phyloP scores from a whole-genome alignment of 2,797 vertebrate species.

The Artibeus jamaicensis region DNA sequence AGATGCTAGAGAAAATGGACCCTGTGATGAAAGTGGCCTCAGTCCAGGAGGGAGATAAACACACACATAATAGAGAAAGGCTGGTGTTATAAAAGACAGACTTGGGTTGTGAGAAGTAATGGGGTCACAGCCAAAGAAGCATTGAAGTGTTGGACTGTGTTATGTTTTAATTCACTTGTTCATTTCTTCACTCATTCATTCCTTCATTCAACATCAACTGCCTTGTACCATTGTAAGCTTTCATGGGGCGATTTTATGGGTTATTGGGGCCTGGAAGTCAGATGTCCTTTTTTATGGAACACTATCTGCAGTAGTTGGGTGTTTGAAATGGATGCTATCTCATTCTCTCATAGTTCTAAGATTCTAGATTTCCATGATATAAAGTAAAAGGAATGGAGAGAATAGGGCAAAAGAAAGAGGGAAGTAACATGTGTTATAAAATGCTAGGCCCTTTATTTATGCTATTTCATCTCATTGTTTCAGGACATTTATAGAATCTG shows the following conservation, averaged over 20 bases:
- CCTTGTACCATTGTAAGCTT: neutral
- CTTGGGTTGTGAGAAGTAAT: neutral
- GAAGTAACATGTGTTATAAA: neutral
- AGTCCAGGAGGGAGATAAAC: neutral
- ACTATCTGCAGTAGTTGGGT: neutral
- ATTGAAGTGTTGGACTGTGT: neutral
- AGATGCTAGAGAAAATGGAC: slow-evolving; percentile 10
- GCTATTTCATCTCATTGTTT: neutral
- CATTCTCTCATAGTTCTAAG: neutral
- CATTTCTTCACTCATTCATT: neutral
- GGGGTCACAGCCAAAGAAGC: neutral
- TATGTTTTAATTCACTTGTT: neutral
- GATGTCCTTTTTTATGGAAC: neutral
- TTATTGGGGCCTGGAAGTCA: neutral
- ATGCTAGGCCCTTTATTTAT: neutral
- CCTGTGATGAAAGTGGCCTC: neutral
- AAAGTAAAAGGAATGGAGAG: neutral
- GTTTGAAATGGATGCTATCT: neutral
- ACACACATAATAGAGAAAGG: neutral
- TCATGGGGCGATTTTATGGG: neutral
- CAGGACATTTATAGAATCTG: neutral
- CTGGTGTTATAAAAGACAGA: neutral
- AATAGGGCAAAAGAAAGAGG: neutral
- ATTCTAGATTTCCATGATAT: neutral
- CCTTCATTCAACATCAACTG: neutral